Evolutionary conservation across 92 coral and sea anemone species (phyloP), one percentile per base, ranked within the genome.

Genomic region (Porites rus): DNA sequence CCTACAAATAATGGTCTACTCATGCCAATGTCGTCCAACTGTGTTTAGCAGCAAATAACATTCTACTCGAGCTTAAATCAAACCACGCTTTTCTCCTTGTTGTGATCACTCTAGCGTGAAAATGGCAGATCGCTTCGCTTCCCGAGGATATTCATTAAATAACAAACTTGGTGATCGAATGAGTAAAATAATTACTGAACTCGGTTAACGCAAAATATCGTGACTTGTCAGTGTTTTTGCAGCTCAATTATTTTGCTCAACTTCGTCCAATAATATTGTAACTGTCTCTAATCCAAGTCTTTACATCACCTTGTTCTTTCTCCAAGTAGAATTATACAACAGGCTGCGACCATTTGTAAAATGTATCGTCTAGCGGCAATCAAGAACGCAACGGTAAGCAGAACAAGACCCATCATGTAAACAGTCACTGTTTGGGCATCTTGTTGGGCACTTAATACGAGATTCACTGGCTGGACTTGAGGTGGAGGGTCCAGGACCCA

Each of bases 401-500:
- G 2, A 51, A 82, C 17, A 38, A 82, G 86, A 20, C 31, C 78
- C 5, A 54, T 8, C 86, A 82, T 82, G 70, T 82, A 82, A 24
- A 82, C 56, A 17, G 78, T 70, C 69, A 71, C 69, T 14, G 86
- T 82, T 38, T 28, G 38, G 68, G 78, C 86, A 18, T 82, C 78
- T 58, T 82, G 78, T 43, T 72, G 12, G n/a, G 86, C 78, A 58
- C 78, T 61, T 50, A 53, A 10, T 38, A 72, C 4, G 10, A 82
- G 69, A 0, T 58, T 19, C 19, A 71, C 38, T 18, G 86, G 78
- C 22, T 82, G 86, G 69, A 82, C 61, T 58, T 82, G 86, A 3
- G 86, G 86, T 9, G 86, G 86, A 82, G 86, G 86, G 59, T 82
- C 86, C 86, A 82, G 86, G 59, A 82, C 71, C 86, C 86, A 82